Base-by-base conservation (phyloP, 2,797 vertebrate species). In the Pteronotus mesoamericanus region DNA sequence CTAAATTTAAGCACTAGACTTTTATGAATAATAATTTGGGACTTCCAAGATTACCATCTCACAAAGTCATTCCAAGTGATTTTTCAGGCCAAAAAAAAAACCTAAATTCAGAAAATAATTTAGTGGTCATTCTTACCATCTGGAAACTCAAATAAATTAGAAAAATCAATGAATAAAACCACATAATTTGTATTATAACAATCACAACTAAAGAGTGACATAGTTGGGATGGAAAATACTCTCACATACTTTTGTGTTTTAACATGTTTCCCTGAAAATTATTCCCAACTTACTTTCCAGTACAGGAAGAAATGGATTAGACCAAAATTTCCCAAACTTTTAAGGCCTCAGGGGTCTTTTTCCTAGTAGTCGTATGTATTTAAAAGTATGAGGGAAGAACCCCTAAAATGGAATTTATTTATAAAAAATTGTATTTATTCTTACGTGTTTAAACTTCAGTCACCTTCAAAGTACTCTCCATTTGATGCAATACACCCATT, bases 81-180 rank as follows among this genome's bases (percentile, higher is more conserved):
- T 77, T 86, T 95, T 94, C 66, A 85, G 34, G 9, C 57, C 77
- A 9, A 87, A 93, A 34, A 74, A 86, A 97, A 86, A 22, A n/a
- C n/a, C 2, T 22, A 91, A 89, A 92, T 78, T 82, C 22, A 87
- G 66, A 69, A 93, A 94, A 71, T 61, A 80, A 85, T 39, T 92
- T 89, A 34, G 9, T 51, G 5, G 46, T 51, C 12, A 83, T 61
- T 46, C 29, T 77, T 83, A 74, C 11, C 22, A 79, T 61, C 51
- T 32, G 15, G 34, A 94, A 71, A 75, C 14, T 83, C 39, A 16
- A 57, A 83, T 80, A 46, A 46, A 16, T 14, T 55, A 48, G 57
- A 15, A 61, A 87, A 84, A 74, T 55, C 37, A 68, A 16, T 61
- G 19, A 94, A 92, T 66, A 80, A 82, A 84, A 92, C n/a, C 88